phyloP scores from a whole-genome alignment of 2,113 vertebrate species.

The Eupsittula cactorum region DNA sequence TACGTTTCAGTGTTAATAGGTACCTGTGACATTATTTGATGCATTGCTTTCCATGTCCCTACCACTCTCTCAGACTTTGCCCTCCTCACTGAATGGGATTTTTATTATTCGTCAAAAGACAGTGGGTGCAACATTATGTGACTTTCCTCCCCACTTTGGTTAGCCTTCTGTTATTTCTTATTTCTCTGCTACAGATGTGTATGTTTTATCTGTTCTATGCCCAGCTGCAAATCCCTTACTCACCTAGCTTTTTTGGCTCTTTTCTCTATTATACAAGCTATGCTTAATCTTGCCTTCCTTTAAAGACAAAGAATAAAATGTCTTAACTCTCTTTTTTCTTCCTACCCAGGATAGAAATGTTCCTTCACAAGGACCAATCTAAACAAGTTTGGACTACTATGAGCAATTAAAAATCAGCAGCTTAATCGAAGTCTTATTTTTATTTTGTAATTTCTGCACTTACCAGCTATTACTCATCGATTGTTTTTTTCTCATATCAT shows the following conservation, averaged over 20 bases:
- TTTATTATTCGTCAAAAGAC: neutral
- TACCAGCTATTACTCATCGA: neutral
- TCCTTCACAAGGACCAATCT: neutral
- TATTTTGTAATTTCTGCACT: neutral
- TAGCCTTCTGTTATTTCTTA: neutral
- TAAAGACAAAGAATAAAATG: neutral
- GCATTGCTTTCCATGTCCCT: neutral
- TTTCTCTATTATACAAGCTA: neutral
- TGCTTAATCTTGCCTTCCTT: neutral
- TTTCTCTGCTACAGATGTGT: neutral
- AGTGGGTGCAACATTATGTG: neutral
- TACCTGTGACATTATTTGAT: neutral
- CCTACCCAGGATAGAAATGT: neutral
- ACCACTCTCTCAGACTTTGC: neutral
- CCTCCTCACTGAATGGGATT: neutral
- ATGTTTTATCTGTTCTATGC: neutral
- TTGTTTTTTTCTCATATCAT: neutral
- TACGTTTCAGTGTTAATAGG: neutral
- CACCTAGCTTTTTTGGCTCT: neutral
- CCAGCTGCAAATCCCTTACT: neutral
- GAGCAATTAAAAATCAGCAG: neutral
- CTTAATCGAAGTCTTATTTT: neutral
- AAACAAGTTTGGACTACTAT: neutral
- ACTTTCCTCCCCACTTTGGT: neutral
- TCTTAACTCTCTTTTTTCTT: neutral